These are phyloP conservation scores for Caradrina clavipalpis DNA, from an alignment of 2,888 invertebrate species.

Conservation along the genomic window DNA sequence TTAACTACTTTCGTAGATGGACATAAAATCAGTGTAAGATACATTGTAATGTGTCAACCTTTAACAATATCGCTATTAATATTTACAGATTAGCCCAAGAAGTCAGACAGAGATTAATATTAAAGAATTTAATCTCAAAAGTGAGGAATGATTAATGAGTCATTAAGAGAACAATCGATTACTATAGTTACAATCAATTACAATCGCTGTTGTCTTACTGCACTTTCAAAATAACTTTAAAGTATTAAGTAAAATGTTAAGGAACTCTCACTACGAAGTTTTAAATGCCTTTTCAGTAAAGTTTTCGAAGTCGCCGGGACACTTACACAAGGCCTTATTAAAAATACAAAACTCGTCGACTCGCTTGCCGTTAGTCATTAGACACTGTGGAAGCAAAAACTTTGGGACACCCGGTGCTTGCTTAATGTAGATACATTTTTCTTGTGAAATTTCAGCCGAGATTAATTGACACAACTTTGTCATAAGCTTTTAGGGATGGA, in stretches of 20 bases:
- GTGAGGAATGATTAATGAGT: background rate
- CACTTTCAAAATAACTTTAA: slow-evolving; percentile 35
- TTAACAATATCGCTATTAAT: background rate
- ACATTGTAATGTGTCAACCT: slow-evolving; percentile 13
- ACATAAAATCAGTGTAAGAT: slow-evolving; percentile 1
- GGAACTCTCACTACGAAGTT: slow-evolving; percentile 54
- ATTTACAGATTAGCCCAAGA: background rate
- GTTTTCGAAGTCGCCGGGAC: slow-evolving; percentile 58
- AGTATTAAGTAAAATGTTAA: slow-evolving; percentile 48
- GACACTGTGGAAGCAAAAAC: slow-evolving; percentile 71
- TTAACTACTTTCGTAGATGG: slow-evolving; percentile 1
- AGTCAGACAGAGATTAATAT: background rate
- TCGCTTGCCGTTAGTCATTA: slow-evolving; percentile 75
- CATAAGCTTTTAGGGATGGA: slow-evolving; percentile 58
- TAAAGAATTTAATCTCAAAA: background rate
- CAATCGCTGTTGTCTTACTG: slow-evolving; percentile 27
- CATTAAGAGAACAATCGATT: background rate
- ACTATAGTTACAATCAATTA: slow-evolving; percentile 7
- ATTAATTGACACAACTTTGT: slow-evolving; percentile 74
- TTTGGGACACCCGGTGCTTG: slow-evolving; percentile 68
- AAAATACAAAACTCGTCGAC: slow-evolving; percentile 79
- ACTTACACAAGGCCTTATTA: slow-evolving; percentile 78
- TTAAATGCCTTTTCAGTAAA: slow-evolving; percentile 62
- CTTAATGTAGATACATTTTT: slow-evolving; percentile 71
- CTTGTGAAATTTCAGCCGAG: slow-evolving; percentile 68